These are phyloP conservation scores for Triops cancriformis DNA, from an alignment of 1,140 invertebrate genomes.

Conservation along the genomic window DNA sequence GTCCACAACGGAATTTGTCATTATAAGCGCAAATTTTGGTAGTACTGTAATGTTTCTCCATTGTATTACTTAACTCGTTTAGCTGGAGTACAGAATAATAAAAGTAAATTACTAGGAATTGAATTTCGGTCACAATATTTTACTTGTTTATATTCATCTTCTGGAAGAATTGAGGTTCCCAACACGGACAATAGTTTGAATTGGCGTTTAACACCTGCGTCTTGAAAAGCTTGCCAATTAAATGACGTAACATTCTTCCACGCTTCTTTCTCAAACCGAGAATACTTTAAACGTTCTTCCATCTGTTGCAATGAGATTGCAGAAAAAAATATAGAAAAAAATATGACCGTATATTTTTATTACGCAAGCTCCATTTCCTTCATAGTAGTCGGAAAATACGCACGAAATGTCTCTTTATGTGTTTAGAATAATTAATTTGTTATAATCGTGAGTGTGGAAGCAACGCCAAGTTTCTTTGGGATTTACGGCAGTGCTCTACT, in stretches of 20 bases:
- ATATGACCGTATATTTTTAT: no score
- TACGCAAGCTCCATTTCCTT: no score
- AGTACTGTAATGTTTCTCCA: conserved; percentile 39
- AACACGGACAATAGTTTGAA: conserved; percentile 47
- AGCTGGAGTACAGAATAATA: conserved; percentile 30
- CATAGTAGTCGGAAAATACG: no score
- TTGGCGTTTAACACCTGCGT: conserved; percentile 37
- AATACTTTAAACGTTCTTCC: conserved; percentile 7
- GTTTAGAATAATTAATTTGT: no score
- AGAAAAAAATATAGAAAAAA: no score
- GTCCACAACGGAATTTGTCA: conserved; percentile 55
- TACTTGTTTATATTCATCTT: conserved; percentile 46
- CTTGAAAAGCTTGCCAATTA: conserved; percentile 38
- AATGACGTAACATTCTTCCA: conserved; percentile 29
- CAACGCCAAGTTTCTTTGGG: no score
- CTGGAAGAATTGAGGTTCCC: conserved; percentile 57
- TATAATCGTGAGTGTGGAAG: no score
- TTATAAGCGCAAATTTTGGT: conserved; percentile 45
- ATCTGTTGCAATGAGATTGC: no score
- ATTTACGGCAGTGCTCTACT: background rate
- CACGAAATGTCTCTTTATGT: no score
- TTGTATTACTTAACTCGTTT: conserved; percentile 33
- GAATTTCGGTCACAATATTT: background rate
- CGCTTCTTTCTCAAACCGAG: conserved; percentile 26
- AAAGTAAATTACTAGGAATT: conserved; percentile 9